phyloP scores from a whole-genome alignment of 2,113 vertebrate species.

The Octodon degus region DNA sequence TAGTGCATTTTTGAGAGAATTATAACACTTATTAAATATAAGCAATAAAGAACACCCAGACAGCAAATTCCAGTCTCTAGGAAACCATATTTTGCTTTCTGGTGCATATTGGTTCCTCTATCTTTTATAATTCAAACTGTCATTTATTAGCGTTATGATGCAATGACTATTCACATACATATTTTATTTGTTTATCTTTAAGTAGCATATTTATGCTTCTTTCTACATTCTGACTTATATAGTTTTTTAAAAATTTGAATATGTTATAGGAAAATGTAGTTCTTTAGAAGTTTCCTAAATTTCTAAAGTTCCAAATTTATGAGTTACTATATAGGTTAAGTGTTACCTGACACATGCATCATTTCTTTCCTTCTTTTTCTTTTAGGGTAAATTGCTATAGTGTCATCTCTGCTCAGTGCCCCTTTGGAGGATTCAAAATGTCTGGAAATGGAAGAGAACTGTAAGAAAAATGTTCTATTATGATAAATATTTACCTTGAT shows the following conservation, averaged over 20 bases:
- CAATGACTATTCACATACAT: neutral
- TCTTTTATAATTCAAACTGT: neutral
- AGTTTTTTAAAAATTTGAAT: neutral
- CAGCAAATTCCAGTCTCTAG: neutral
- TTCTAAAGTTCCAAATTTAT: constrained; percentile 7
- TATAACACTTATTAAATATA: neutral
- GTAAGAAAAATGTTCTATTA: constrained; percentile 86
- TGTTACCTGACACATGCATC: neutral
- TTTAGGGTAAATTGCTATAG: constrained; percentile 94
- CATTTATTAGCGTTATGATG: neutral
- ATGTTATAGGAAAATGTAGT: neutral
- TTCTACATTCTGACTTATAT: neutral
- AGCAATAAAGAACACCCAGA: neutral
- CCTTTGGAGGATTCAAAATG: constrained; percentile 96
- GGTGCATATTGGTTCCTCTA: neutral
- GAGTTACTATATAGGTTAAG: neutral
- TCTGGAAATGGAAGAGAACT: constrained; percentile 95
- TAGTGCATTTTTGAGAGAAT: neutral
- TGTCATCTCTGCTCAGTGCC: constrained; percentile 87
- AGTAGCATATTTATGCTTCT: neutral
- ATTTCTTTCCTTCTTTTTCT: constrained; percentile 38
- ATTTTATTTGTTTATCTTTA: neutral
- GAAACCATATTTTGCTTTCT: neutral
- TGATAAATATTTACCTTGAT: neutral
- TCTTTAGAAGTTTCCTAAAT: neutral